Conservation (phyloP, 2,888 invertebrate species). For the Halictus ligatus region DNA sequence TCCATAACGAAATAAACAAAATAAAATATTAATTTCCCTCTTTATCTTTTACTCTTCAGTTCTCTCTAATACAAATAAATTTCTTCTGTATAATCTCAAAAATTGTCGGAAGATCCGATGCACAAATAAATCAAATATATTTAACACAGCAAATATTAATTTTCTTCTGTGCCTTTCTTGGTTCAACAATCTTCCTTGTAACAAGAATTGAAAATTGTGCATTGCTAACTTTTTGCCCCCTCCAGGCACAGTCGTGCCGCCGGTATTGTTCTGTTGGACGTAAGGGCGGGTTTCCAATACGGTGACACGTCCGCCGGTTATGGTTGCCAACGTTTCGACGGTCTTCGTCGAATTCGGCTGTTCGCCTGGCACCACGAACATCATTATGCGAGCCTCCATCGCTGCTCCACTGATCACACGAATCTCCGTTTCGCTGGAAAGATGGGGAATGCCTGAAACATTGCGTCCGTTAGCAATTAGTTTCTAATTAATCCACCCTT, state of each 20-base stretch:
- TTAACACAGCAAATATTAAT: no score
- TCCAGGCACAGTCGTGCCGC: slow-evolving; percentile 6
- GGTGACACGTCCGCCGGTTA: slow-evolving; percentile 92
- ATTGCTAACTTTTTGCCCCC: slow-evolving; percentile 75
- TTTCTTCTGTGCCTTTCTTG: no score
- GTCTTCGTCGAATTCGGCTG: slow-evolving; percentile 90
- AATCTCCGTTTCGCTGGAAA: slow-evolving; percentile 90
- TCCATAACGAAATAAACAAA: no score
- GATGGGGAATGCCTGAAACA: slow-evolving; percentile 89
- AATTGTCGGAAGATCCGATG: not conserved
- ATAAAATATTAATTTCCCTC: not conserved
- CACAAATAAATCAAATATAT: not conserved
- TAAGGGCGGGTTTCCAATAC: slow-evolving; percentile 91
- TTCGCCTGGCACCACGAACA: slow-evolving; percentile 92
- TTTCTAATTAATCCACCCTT: no score
- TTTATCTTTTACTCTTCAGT: no score
- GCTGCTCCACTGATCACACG: slow-evolving; percentile 86
- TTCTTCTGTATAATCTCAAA: not conserved
- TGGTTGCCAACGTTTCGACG: slow-evolving; percentile 90
- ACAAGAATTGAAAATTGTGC: no score
- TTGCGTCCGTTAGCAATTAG: no score
- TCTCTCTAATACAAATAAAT: no score
- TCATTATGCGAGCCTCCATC: slow-evolving; percentile 91
- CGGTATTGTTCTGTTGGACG: slow-evolving; percentile 76
- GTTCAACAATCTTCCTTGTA: no score